Percentiles rank a stretch among this genome's conserved stretches.
phyloP scores from a whole-genome alignment of 2,113 vertebrate species.

The Phyllopteryx taeniolatus region DNA sequence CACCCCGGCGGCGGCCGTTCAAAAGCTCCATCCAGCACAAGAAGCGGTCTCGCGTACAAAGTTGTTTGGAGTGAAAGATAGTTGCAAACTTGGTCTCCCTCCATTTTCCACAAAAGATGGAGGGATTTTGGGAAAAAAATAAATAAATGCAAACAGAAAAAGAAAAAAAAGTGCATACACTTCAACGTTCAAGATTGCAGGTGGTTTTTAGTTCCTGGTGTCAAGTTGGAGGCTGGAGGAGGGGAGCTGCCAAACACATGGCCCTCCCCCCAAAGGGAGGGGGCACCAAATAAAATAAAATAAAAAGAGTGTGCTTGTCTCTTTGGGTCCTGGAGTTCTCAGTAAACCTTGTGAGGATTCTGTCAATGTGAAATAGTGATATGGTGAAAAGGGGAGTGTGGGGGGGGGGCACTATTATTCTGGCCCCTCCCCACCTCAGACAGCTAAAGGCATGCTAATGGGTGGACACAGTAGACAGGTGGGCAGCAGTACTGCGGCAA shows the following conservation, averaged over 20 bases:
- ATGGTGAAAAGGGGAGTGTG: constrained; percentile 44
- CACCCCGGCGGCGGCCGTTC: constrained; percentile 26
- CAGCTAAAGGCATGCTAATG: constrained; percentile 70
- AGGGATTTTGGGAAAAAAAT: constrained; percentile 37
- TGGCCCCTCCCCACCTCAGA: constrained; percentile 35
- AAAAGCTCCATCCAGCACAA: constrained; percentile 53
- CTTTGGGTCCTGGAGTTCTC: constrained; percentile 35
- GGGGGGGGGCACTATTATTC: constrained; percentile 48
- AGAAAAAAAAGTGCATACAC: constrained; percentile 49
- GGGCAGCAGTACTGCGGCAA: constrained; percentile 32
- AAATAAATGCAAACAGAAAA: constrained; percentile 36
- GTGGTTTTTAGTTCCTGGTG: constrained; percentile 49
- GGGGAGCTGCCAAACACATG: constrained; percentile 66
- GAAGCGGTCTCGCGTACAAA: constrained; percentile 59
- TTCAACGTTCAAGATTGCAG: constrained; percentile 10
- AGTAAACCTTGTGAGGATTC: constrained; percentile 24
- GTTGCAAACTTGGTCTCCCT: constrained; percentile 46
- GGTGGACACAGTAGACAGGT: constrained; percentile 45
- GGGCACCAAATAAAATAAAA: not conserved
- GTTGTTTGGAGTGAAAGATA: constrained; percentile 52
- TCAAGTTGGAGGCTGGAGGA: constrained; percentile 51
- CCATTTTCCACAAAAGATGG: constrained; percentile 16
- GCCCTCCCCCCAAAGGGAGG: constrained; percentile 41
- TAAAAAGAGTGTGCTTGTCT: constrained; percentile 6
- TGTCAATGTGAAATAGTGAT: constrained; percentile 27